Evolutionary conservation across 2,797 vertebrate genomes (phyloP).

Genomic region (Crypturellus tataupa): DNA sequence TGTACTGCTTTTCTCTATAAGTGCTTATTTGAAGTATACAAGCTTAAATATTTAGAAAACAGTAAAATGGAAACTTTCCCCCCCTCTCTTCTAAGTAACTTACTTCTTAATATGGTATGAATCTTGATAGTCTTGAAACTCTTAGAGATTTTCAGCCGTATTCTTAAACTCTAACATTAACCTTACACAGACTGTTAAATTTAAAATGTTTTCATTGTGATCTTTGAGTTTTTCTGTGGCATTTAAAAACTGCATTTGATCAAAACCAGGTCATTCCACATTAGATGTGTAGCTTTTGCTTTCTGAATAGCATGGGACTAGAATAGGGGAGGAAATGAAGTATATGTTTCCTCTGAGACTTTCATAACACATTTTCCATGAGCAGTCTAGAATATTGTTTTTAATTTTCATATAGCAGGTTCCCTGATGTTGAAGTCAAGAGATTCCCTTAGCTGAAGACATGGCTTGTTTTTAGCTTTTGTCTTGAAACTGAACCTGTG

Average conservation of each 20-base stretch:
- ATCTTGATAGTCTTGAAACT: background rate
- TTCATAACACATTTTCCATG: background rate
- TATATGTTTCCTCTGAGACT: background rate
- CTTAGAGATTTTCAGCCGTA: background rate
- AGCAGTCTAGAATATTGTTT: background rate
- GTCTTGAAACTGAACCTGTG: background rate
- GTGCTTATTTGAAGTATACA: background rate
- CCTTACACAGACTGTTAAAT: background rate
- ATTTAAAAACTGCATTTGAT: background rate
- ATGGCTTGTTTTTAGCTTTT: background rate
- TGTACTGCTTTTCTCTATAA: background rate
- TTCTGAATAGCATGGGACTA: background rate
- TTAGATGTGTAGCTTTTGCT: background rate
- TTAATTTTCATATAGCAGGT: background rate
- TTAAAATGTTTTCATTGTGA: background rate
- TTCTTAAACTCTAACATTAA: background rate
- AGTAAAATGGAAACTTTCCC: background rate
- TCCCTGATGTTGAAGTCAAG: background rate
- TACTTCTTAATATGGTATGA: background rate
- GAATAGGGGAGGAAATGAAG: background rate
- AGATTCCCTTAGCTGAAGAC: background rate
- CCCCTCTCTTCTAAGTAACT: background rate
- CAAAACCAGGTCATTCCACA: background rate
- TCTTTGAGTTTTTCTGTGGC: background rate
- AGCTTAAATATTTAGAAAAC: background rate